Base-by-base conservation (phyloP, 2,113 vertebrate genomes). In the Cebus imitator region DNA sequence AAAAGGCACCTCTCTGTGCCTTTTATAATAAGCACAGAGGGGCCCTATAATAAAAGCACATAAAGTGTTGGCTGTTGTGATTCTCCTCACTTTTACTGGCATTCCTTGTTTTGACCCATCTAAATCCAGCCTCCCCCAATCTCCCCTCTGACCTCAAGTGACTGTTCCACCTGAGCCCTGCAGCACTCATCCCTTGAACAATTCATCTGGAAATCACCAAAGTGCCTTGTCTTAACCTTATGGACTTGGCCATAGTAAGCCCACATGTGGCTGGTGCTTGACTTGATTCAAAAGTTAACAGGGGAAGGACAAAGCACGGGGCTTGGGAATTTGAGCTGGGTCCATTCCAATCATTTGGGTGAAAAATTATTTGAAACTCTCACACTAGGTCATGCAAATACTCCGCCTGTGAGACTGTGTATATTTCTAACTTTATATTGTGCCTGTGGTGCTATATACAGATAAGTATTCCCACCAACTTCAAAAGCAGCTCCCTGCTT, bases 401-500 rank as follows among this genome's bases (percentile, higher is more conserved):
- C 50, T 81, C 73, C 16, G 12, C 35, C 94, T 93, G 75, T 0
- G 70, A 68, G 55, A 48, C 73, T 52, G 32, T 8, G 13, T 68
- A 4, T 88, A 58, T 92, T 94, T 91, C 93, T 90, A 52, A 95
- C 91, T 95, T 82, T 76, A 70, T 17, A 73, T 20, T 37, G 55
- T 43, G 87, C 76, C 97, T 90, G 75, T 27, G 93, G 78, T 68
- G 91, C 80, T 76, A 12, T 3, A 40, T 14, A 52, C 76, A 78
- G 84, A 92, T 50, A 64, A 37, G 64, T 18, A 58, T 97, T 96
- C 97, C 96, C 91, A 94, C 83, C 72, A 83, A 96, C 93, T 96
- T 97, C 96, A 97, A 98, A 97, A 96, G 96, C 70, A 64, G 90
- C 91, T 90, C 97, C 78, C 92, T 45, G 91, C 93, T n/a, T 76